These are phyloP conservation scores for Cyphomyrus discorhynchus DNA, from an alignment of 2,113 vertebrate species.

Conservation along the genomic window DNA sequence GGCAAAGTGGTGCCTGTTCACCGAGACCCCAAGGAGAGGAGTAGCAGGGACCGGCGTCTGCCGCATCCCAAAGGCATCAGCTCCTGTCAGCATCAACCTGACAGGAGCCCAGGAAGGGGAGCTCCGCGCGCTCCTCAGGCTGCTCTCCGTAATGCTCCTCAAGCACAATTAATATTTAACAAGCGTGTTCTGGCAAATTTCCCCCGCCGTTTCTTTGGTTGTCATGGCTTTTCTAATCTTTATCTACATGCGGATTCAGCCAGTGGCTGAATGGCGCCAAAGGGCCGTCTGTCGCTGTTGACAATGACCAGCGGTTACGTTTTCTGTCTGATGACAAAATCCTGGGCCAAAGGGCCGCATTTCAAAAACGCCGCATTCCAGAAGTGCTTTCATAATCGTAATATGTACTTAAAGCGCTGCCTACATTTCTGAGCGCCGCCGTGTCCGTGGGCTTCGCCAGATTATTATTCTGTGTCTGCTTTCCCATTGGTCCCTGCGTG, in stretches of 20 bases:
- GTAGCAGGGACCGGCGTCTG: conserved; percentile 16
- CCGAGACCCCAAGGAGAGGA: conserved; percentile 10
- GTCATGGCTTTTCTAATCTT: not conserved
- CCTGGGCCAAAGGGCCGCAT: not conserved
- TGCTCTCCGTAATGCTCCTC: not conserved
- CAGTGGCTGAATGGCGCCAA: not conserved
- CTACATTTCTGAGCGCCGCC: not conserved
- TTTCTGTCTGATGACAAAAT: not conserved
- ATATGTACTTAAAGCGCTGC: not conserved
- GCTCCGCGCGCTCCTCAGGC: not conserved
- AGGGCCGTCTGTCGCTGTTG: not conserved
- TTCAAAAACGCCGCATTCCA: not conserved
- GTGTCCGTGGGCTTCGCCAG: not conserved
- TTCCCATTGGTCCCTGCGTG: not conserved
- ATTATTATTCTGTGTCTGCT: not conserved
- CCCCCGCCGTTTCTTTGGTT: not conserved
- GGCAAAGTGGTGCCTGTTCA: conserved; percentile 3
- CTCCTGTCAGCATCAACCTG: conserved; percentile 23
- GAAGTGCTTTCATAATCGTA: not conserved
- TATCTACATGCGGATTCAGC: not conserved
- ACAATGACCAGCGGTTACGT: not conserved
- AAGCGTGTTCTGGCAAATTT: not conserved
- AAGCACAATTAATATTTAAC: not conserved
- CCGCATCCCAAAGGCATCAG: not conserved
- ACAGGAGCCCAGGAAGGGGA: conserved; percentile 28